Base-by-base conservation (phyloP, 2,113 vertebrate species). In the Zosterops hypoxanthus region DNA sequence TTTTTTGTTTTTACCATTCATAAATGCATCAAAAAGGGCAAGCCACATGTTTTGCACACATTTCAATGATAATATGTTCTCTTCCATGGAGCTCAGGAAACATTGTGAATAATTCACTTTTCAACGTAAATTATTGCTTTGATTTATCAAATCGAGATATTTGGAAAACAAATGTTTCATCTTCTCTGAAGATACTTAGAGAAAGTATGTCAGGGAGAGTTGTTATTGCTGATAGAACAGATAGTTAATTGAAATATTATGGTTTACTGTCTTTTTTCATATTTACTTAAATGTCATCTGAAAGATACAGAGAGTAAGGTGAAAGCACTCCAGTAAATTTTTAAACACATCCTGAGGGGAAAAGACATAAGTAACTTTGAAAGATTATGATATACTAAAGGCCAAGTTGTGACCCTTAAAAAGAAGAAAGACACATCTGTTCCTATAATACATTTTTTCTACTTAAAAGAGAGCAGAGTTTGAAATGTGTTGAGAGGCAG, bases 251-350 rank as follows among this genome's bases (percentile, higher is more conserved):
- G 66, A 55, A 91, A 73, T 89, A 66, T 77, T 64, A 64, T 34
- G 22, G 20, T 94, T 82, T 87, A 60, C 47, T 71, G 8, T 68
- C 26, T 71, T 87, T 73, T 92, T 75, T 95, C 16, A 4, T 89
- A 41, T 75, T 94, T 94, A 82, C 42, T 29, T 77, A 92, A 95
- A 89, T 87, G 65, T 64, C 75, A 76, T 29, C 41, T 91, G 77
- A 26, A 92, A 87, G 73, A 61, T 55, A 36, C 0, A 3, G 70
- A 78, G 14, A 79, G 7, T n/a, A 63, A 78, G 57, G 65, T 75
- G 73, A 89, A 94, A 91, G 82, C 52, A 60, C 17, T 87, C 22
- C 19, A 66, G 56, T 29, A 84, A 36, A 44, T 52, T 86, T 95
- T 92, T 89, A 68, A 94, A 56, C 21, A 31, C 18, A 39, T 75